Evolutionary conservation across 2,888 invertebrate species (phyloP), one percentile per base, ranked within the genome.

Genomic region (Euclidia mi): DNA sequence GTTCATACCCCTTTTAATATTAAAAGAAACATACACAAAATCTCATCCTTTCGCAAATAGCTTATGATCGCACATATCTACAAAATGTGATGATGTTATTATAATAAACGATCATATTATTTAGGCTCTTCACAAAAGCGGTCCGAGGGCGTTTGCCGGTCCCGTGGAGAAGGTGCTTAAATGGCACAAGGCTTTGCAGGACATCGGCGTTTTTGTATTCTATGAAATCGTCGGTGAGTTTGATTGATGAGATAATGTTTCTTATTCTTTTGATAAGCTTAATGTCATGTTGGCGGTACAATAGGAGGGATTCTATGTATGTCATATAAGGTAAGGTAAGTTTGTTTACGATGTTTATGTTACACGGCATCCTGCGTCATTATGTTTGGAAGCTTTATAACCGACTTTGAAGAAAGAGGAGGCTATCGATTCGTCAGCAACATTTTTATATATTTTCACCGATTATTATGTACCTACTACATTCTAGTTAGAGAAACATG

Each of bases 151-250:
- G 17, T 93, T 95, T 82, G 94, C 95, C 59, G 95, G 95, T 2
- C 89, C 93, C 15, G 91, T 95, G 14, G 95, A 95, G 71, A 95
- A 94, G 74, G 88, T 95, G 14, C 84, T 95, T 34, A 95, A 95
- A 82, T 95, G 95, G 95, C 91, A 95, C 76, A 94, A 94, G 79
- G 79, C 88, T 25, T 79, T 95, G 46, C 91, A 92, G 71, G 91
- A 94, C 41, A 85, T 92, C 25, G 92, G 91, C 11, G 78, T 91
- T 51, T 83, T 91, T 70, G 81, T 90, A 55, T 83, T 94, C 29
- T 95, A 93, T 67, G 95, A 95, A 85, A 88, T 95, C 50, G 94
- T 95, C 38, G 95, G 95, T 95, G 79, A 91, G 91, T 82, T 65
- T 64, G 58, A 60, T 76, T 68, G 59, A 65, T 68, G 53, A 48